phyloP scores from a whole-genome alignment of 2,888 invertebrate genomes.

The Diplazon laetatorius region DNA sequence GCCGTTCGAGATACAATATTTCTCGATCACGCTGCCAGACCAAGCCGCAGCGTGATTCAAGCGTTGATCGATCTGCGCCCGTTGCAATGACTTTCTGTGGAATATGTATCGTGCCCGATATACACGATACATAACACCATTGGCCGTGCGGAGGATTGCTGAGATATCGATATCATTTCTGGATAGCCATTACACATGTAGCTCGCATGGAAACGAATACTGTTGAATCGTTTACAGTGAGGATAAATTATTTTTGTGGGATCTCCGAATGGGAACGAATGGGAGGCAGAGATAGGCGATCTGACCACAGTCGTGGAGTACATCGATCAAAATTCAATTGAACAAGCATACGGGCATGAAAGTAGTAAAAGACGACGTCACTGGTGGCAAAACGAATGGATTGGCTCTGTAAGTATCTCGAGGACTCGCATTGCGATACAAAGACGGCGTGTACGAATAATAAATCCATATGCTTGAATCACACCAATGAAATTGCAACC shows the following conservation, averaged over 20 bases:
- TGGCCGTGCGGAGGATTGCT: conserved; percentile 3
- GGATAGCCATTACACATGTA: conserved; percentile 16
- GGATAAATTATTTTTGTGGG: conserved; percentile 42
- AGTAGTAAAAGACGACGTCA: conserved; percentile 25
- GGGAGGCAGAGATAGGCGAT: conserved; percentile 33
- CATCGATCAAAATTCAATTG: conserved; percentile 58
- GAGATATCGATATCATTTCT: conserved; percentile 41
- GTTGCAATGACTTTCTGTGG: conserved; percentile 29
- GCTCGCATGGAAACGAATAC: conserved; percentile 36
- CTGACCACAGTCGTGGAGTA: conserved; percentile 40
- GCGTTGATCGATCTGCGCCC: conserved; percentile 47
- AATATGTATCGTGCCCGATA: conserved; percentile 8
- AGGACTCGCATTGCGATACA: conserved; percentile 17
- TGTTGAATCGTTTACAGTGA: conserved; percentile 24
- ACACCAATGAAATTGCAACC: conserved; percentile 27
- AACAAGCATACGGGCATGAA: conserved; percentile 27
- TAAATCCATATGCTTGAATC: conserved; percentile 38
- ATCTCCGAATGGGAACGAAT: conserved; percentile 23
- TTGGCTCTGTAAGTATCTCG: conserved; percentile 27
- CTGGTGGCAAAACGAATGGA: conserved; percentile 33
- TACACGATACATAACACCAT: conserved; percentile 28
- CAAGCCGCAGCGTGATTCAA: conserved; percentile 43
- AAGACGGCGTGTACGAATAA: conserved; percentile 17
- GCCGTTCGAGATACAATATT: conserved; percentile 40
- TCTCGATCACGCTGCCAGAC: conserved; percentile 32